Evolutionary conservation across 1,140 invertebrate species (phyloP).

Genomic region (Halyomorpha halys): DNA sequence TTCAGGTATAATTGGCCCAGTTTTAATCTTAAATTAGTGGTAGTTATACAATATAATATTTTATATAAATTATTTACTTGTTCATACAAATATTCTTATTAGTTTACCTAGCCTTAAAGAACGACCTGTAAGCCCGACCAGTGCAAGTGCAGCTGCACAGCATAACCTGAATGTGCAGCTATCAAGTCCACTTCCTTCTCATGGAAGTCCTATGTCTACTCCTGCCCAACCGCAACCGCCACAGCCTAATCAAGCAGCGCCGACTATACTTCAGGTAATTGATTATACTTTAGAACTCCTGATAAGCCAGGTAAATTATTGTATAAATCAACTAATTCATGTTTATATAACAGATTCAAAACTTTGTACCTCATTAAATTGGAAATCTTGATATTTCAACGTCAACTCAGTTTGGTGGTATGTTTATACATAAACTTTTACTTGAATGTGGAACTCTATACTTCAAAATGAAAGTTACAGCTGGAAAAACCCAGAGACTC

Average conservation of each 20-base stretch:
- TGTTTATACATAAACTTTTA: too few relatives aligned
- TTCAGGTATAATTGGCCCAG: constrained; percentile 40
- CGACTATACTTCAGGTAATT: constrained; percentile 17
- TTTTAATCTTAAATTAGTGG: not conserved
- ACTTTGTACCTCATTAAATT: too few relatives aligned
- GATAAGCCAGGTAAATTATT: too few relatives aligned
- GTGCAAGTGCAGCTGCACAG: constrained; percentile 30
- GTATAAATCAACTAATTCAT: too few relatives aligned
- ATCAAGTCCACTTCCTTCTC: constrained; percentile 46
- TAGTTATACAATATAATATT: not conserved
- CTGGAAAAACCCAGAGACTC: too few relatives aligned
- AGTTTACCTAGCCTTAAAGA: constrained; percentile 56
- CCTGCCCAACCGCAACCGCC: constrained; percentile 26
- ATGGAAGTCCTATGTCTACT: constrained; percentile 38
- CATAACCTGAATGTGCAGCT: constrained; percentile 31
- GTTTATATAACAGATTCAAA: too few relatives aligned
- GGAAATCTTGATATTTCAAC: too few relatives aligned
- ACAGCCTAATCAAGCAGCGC: constrained; percentile 26
- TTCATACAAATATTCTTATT: not conserved
- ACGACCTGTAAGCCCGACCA: constrained; percentile 59
- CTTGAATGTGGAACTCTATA: too few relatives aligned
- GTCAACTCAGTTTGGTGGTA: too few relatives aligned
- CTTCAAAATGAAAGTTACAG: too few relatives aligned
- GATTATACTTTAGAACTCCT: not conserved
- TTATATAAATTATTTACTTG: not conserved